Conservation (phyloP, 1,140 invertebrate genomes). For the Lasioglossum baleicum region DNA sequence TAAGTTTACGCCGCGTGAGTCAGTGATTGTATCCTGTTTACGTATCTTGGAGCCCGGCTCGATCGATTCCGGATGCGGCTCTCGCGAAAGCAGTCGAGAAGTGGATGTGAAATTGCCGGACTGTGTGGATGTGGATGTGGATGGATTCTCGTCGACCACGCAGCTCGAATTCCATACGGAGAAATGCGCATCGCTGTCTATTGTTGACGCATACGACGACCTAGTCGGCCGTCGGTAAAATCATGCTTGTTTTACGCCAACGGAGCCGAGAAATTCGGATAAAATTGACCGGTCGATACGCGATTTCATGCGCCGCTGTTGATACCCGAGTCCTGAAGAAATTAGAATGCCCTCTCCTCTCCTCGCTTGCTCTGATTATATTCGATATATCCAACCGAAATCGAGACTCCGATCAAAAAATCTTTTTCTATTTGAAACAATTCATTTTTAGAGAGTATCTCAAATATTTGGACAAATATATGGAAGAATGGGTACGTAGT, state of each 20-base stretch:
- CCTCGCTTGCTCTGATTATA: no score
- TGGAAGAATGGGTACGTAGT: no score
- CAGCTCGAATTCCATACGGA: conserved; percentile 57
- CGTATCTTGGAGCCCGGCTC: conserved; percentile 33
- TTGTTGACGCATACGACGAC: conserved; percentile 47
- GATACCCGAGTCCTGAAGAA: neutral
- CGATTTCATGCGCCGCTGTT: neutral
- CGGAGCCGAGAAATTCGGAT: neutral
- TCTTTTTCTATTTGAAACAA: no score
- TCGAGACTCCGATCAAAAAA: no score
- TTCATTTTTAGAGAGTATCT: no score
- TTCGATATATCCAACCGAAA: no score
- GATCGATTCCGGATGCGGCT: conserved; percentile 67
- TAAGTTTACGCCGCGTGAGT: conserved; percentile 34
- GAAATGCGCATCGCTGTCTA: conserved; percentile 55
- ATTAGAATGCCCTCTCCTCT: no score
- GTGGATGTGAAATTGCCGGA: conserved; percentile 16
- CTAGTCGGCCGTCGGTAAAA: conserved; percentile 30
- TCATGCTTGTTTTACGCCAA: conserved; percentile 9
- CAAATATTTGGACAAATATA: no score
- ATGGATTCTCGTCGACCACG: conserved; percentile 44
- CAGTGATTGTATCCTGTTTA: conserved; percentile 67
- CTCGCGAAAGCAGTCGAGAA: conserved; percentile 65
- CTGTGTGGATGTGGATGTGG: neutral
- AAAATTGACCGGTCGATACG: no score